Conservation (phyloP, 1,140 invertebrate genomes). For the Caerostris extrusa region DNA sequence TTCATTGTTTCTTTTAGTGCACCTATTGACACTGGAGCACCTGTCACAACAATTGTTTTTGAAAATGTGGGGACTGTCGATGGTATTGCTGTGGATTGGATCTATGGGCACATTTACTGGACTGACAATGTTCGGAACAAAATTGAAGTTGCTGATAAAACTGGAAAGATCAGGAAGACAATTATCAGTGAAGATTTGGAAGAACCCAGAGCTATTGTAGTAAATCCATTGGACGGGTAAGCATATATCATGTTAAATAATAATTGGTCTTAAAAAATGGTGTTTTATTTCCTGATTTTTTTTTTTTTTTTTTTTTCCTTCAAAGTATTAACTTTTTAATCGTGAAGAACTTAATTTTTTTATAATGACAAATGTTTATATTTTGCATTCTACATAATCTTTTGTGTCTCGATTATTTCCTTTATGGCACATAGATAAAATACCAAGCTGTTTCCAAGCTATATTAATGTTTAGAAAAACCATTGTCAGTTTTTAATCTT, state of each 20-base stretch:
- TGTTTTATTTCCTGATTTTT: too few species aligned
- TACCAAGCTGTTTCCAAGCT: too few species aligned
- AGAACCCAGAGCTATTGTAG: constrained; percentile 96
- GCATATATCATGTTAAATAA: neutral
- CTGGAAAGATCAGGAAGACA: constrained; percentile 94
- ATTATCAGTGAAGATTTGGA: constrained; percentile 93
- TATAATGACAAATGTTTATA: too few species aligned
- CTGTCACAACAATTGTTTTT: constrained; percentile 79
- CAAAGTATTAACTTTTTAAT: too few species aligned
- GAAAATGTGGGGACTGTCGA: constrained; percentile 93
- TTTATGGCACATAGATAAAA: too few species aligned
- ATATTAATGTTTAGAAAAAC: too few species aligned
- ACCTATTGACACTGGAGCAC: constrained; percentile 71
- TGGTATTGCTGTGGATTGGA: constrained; percentile 98
- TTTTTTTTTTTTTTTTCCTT: too few species aligned
- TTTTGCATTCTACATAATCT: too few species aligned
- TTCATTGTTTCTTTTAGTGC: constrained; percentile 47
- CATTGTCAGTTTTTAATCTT: too few species aligned
- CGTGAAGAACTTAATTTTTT: too few species aligned
- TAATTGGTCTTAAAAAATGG: too few species aligned
- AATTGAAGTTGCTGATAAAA: constrained; percentile 93
- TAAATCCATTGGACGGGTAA: constrained; percentile 94
- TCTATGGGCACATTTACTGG: constrained; percentile 98
- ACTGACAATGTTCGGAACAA: constrained; percentile 87
- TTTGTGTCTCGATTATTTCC: too few species aligned